Base-by-base conservation (phyloP, 2,113 vertebrate species). In the Blennius ocellaris region DNA sequence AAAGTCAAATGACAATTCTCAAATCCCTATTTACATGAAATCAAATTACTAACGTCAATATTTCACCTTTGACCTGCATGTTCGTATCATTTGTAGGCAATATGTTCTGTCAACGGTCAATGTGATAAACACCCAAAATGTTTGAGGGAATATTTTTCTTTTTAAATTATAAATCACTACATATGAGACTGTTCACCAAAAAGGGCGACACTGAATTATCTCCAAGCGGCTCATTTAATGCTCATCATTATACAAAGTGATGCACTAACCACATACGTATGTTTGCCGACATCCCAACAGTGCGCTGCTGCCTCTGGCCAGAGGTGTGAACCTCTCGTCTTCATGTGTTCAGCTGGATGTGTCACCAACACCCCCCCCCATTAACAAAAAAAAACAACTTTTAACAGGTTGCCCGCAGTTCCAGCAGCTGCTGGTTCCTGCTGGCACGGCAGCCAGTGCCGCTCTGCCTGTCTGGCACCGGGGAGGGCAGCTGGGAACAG, bases 351-450 rank as follows among this genome's bases (percentile, higher is more conserved):
- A 82, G 76, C 71, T 59, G 68, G 44, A 77, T 36, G 49, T 73
- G 72, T 58, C 69, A 83, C 57, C 67, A 61, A 58, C 56, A 41
- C 21, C 21, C 21, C 21, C 21, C 17, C 55, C 38, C 43, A 75
- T 80, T 83, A 30, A 86, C 41, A 63, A 73, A 72, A 86, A 47
- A 63, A 73, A 72, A 82, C 73, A 58, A 54, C 81, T 77, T 75
- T 72, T 66, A 79, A 76, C 76, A 86, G 75, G 73, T 69, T 81
- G 73, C 54, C 39, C 44, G 48, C 59, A 6, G 9, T 30, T 79
- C 69, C 73, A 64, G 78, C 84, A 89, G 84, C 87, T 87, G 82
- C 62, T 66, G 50, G 8, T 62, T 68, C 57, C 69, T 75, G 67
- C 50, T 74, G 79, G 65, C 51, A 11, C 62, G 61, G 30, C 59